phyloP scores from a whole-genome alignment of 1,140 invertebrate species.

The Brachionus koreanus region DNA sequence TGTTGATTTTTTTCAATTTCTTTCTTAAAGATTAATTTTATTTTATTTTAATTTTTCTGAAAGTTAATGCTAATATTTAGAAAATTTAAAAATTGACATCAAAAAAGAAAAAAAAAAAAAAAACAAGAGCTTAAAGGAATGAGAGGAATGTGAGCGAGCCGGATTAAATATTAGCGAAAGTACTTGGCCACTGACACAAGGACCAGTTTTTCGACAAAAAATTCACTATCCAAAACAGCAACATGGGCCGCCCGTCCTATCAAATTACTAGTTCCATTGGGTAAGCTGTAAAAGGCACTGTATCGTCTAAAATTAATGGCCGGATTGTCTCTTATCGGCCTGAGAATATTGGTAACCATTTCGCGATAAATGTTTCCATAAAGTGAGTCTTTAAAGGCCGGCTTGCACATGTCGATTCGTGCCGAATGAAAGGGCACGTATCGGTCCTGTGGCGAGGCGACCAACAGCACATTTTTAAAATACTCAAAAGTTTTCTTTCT shows the following conservation, averaged over 20 bases:
- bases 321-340: slow-evolving; percentile 65
- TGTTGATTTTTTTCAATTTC: too few species aligned
- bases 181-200: slow-evolving; percentile 86
- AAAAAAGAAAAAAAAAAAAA: too few species aligned
- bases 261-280: slow-evolving; percentile 80
- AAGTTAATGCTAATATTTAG: too few species aligned
- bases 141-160: not conserved
- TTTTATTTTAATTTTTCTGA: too few species aligned
- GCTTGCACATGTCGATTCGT: slow-evolving; percentile 83
- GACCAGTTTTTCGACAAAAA: slow-evolving; percentile 95
- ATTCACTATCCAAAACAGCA: slow-evolving; percentile 88
- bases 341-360: slow-evolving; percentile 88
- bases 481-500: slow-evolving; percentile 59
- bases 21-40: too few species aligned
- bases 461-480: slow-evolving; percentile 84
- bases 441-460: slow-evolving; percentile 86
- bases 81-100: too few species aligned
- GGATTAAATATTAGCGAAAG: slow-evolving; percentile 61
- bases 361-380: slow-evolving; percentile 70
- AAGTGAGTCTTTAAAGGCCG: slow-evolving; percentile 76
- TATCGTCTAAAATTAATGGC: slow-evolving; percentile 76
- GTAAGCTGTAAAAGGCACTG: slow-evolving; percentile 87
- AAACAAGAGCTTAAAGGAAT: not conserved
- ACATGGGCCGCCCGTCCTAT: slow-evolving; percentile 90
- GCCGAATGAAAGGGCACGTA: slow-evolving; percentile 92